Evolutionary conservation across 2,113 vertebrate genomes (phyloP).

Genomic region (Taurulus bubalis): DNA sequence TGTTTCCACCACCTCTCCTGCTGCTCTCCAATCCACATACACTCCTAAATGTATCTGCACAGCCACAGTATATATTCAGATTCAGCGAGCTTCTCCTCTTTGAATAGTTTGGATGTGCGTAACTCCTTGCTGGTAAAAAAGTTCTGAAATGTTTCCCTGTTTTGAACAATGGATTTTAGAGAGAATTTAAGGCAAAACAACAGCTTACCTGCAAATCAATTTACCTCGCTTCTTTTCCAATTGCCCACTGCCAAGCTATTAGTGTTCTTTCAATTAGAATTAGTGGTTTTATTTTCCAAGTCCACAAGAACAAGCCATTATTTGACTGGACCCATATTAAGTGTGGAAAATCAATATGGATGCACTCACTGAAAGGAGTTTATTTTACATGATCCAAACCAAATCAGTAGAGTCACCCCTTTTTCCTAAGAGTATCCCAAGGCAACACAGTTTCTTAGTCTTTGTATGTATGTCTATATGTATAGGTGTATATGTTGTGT

Average conservation of each 20-base stretch:
- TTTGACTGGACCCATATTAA: background rate
- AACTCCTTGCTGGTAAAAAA: background rate
- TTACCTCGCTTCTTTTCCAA: background rate
- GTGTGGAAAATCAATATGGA: slow-evolving; percentile 19
- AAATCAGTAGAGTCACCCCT: background rate
- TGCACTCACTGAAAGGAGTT: background rate
- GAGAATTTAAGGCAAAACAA: background rate
- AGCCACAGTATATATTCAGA: slow-evolving; percentile 29
- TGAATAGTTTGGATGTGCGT: slow-evolving; percentile 18
- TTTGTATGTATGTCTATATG: too few species aligned
- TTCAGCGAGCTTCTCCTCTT: slow-evolving; percentile 23
- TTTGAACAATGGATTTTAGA: background rate
- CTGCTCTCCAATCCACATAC: slow-evolving; percentile 60
- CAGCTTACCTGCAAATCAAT: background rate
- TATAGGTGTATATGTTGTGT: too few species aligned
- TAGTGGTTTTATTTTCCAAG: slow-evolving; percentile 8
- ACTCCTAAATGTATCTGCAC: slow-evolving; percentile 49
- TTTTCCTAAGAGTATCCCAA: background rate
- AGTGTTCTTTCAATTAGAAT: slow-evolving; percentile 8
- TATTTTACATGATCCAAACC: background rate
- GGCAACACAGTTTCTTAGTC: background rate
- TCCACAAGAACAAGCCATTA: background rate
- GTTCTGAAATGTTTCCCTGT: background rate
- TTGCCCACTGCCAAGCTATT: background rate
- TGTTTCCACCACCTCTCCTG: slow-evolving; percentile 60